Evolutionary conservation across 2,888 invertebrate genomes (phyloP), one percentile per base, ranked within the genome.

Genomic region (Drosophila pseudotakahashii): DNA sequence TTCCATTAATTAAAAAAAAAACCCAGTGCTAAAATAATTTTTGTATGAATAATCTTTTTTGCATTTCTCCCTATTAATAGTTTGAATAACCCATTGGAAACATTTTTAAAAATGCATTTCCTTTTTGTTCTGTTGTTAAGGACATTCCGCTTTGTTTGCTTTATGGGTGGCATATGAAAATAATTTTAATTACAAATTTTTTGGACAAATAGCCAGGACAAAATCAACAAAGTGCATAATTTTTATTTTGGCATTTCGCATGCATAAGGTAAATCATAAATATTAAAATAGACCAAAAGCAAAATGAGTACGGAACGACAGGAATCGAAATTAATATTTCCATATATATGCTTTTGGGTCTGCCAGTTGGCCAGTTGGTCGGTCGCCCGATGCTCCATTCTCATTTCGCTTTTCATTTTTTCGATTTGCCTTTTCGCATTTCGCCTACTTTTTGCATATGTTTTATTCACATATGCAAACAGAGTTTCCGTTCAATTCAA

Each of bases 381-480:
- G 10, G 26, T 32, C 14, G 13, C 14, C 41, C 13, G 7, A 19
- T 42, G 16, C 42, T 39, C 60, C 45, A 47, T 41, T 52, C 30
- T 44, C 34, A n/a, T 48, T 42, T 41, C 10, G 19, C 47, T 10
- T 13, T 16, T 37, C 16, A 2, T 26, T n/a, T 48, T 51, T 42
- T 16, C 6, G 42, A 5, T 34, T 45, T 66, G n/a, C 45, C 44
- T 45, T 62, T 64, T 64, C 66, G 44, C 44, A 39, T 26, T 60
- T 53, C 11, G 41, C 53, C 47, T 52, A 36, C 30, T 71, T 73
- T 73, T 61, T 70, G 61, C 44, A 62, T 72, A 85, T 82, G 79
- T 88, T 79, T 82, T 85, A 82, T 82, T 82, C 86, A 88, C 82
- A 81, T 88, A 88, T 88, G 89, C 87, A 84, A 84, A 84, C 87